phyloP scores from a whole-genome alignment of 2,113 vertebrate species.

The Sceloporus tristichus region DNA sequence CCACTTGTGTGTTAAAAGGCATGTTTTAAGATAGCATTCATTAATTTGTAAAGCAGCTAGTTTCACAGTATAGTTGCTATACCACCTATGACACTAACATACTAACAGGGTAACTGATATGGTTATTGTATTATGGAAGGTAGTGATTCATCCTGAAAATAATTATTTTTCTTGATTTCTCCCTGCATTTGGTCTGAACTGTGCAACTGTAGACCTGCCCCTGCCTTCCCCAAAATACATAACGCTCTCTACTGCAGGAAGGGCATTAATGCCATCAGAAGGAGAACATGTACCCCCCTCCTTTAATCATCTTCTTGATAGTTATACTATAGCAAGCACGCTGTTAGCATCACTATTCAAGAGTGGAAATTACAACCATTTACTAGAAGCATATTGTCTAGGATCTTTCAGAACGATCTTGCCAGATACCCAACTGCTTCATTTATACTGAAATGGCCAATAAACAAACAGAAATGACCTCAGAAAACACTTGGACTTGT shows the following conservation, averaged over 20 bases:
- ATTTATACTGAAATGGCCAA: neutral
- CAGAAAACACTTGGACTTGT: conserved; percentile 3
- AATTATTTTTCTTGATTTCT: neutral
- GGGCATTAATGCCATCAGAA: neutral
- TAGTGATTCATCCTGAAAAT: neutral
- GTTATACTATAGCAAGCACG: neutral
- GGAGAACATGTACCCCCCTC: neutral
- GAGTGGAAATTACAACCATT: neutral
- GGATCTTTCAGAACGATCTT: neutral
- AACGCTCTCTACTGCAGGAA: neutral
- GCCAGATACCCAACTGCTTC: neutral
- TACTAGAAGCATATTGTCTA: neutral
- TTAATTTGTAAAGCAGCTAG: neutral
- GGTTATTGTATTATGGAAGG: neutral
- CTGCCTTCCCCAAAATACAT: no score
- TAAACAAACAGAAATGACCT: neutral
- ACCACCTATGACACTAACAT: neutral
- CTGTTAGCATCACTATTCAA: neutral
- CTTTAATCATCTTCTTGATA: neutral
- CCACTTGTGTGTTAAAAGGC: neutral
- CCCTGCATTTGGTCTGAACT: neutral
- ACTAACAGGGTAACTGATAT: neutral
- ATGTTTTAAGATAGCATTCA: neutral
- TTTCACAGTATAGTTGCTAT: neutral
- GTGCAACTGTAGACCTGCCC: neutral